A percentile compares a stretch with the other conserved stretches of the same genome.
These are phyloP conservation scores for Notechis scutatus DNA, from an alignment of 2,113 vertebrate species.

Conservation along the genomic window DNA sequence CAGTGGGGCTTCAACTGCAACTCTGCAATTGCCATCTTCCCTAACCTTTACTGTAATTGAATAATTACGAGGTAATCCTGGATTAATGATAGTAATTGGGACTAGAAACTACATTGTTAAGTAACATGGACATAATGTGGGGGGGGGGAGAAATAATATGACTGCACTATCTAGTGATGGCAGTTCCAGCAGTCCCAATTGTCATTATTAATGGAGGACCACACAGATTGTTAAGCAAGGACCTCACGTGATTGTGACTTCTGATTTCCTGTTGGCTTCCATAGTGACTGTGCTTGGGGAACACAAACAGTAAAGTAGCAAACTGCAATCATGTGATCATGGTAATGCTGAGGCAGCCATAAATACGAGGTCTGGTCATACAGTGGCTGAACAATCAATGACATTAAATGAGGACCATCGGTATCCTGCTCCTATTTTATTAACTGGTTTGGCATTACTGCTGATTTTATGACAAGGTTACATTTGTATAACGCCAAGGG, in stretches of 20 bases:
- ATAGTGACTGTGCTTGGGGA: background rate
- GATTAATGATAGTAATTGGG: background rate
- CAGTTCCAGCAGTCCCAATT: background rate
- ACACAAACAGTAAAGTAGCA: background rate
- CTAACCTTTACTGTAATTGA: background rate
- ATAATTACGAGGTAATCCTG: background rate
- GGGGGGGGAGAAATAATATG: background rate
- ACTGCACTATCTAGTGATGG: background rate
- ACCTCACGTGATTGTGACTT: background rate
- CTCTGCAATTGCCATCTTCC: background rate
- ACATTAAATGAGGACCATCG: background rate
- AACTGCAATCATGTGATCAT: background rate
- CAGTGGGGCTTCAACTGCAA: background rate
- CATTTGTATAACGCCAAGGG: background rate
- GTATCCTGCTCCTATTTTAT: background rate
- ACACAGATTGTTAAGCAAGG: background rate
- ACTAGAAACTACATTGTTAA: background rate
- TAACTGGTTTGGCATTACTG: background rate
- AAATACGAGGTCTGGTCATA: background rate
- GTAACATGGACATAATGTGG: background rate
- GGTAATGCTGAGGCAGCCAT: background rate
- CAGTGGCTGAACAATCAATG: background rate
- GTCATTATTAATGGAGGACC: background rate
- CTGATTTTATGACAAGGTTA: background rate
- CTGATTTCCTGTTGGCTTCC: background rate